Evolutionary conservation across 2,797 vertebrate species (phyloP), one percentile per base, ranked within the genome.

Genomic region (Glossophaga mutica): DNA sequence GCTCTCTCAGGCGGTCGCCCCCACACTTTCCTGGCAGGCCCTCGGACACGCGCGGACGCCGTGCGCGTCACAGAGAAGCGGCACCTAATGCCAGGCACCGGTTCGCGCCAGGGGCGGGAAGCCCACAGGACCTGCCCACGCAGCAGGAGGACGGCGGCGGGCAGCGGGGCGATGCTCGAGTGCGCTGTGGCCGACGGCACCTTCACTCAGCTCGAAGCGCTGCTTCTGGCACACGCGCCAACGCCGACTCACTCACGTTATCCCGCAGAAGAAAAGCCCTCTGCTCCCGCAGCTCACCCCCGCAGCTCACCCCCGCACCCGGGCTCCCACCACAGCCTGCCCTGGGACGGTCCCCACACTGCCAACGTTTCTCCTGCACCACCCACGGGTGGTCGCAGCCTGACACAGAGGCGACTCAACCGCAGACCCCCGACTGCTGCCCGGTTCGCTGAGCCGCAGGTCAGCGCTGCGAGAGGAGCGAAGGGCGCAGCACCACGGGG

Each of bases 1-100:
- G 29, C 73, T 46, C 15, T 26, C 68, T 79, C 62, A 86, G 0
- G 95, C 93, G 96, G 39, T 2, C 4, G 55, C 24, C 11, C 55
- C 22, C 14, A 29, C 52, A 85, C 59, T 94, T 91, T 37, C 2
- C 81, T 82, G 32, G 46, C 94, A 97, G 79, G 65, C 81, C 91
- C 4, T 85, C 62, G 84, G 44, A 70, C 81, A 70, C 19, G 34
- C 57, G 70, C 19, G 93, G 73, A 29, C 9, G 24, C 57, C 5
- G 57, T 26, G 24, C 9, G 4, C 4, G 24, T 3, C 22, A 0
- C 11, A 24, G 24, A 57, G 55, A 26, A 26, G 22, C 55, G 0
- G 55, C 55, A 55, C 55, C 55, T 9, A 1, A 24, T 3, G 22
- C 24, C 55, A 26, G 55, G 55, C 55, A 57, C 9, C 4, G 24